Conservation (phyloP, 2,888 invertebrate genomes). For the Phania funesta region DNA sequence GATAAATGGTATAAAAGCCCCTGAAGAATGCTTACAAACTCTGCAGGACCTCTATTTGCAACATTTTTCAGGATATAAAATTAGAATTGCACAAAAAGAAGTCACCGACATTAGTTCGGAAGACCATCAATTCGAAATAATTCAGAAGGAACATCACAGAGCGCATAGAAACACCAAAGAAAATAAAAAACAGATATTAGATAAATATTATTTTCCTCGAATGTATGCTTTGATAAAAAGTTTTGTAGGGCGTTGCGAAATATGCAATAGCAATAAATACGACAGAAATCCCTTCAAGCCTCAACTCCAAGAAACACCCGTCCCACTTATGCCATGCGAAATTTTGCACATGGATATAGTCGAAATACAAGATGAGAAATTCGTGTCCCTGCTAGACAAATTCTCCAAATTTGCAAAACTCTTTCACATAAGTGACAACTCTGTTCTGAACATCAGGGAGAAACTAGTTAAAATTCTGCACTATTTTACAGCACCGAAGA, state of each 20-base stretch:
- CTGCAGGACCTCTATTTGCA: not conserved
- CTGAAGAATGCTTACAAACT: too few species aligned
- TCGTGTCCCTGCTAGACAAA: slow-evolving; percentile 2
- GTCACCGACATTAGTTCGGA: slow-evolving; percentile 54
- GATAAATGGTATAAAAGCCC: not conserved
- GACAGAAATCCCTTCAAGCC: too few species aligned
- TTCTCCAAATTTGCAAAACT: slow-evolving; percentile 61
- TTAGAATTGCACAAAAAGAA: slow-evolving; percentile 20
- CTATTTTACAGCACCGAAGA: too few species aligned
- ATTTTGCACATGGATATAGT: too few species aligned
- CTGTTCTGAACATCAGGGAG: too few species aligned
- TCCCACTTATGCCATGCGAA: too few species aligned
- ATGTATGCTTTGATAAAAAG: not conserved
- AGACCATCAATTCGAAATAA: not conserved
- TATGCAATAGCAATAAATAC: too few species aligned
- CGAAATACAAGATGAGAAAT: not conserved
- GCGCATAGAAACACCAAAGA: not conserved
- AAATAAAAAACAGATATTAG: slow-evolving; percentile 26
- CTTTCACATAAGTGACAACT: too few species aligned
- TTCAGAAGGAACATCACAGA: not conserved
- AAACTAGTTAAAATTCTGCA: too few species aligned
- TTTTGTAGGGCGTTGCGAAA: too few species aligned
- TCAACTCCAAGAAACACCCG: too few species aligned
- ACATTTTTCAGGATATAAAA: slow-evolving; percentile 10
- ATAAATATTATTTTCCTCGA: slow-evolving; percentile 36